Evolutionary conservation across 2,888 invertebrate genomes (phyloP), one percentile per base, ranked within the genome.

Genomic region (Pandemis cinnamomeana): DNA sequence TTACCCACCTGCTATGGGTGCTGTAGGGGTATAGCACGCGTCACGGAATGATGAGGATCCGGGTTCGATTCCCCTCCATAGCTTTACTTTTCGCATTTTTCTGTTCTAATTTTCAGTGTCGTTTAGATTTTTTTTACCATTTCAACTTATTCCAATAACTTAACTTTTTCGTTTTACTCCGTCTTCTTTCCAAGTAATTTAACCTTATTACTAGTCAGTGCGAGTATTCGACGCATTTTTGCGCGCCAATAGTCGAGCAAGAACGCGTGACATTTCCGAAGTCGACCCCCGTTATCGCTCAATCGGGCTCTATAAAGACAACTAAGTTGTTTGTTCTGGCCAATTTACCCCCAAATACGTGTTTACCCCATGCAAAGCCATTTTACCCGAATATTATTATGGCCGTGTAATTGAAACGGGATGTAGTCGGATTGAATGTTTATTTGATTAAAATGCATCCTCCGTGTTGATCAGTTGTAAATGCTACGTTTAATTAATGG

Each of bases 241-340:
- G 36, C 36, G 15, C 42, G 67, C 11, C 67, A 67, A 53, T 67
- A 67, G 51, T 55, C 67, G 67, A 42, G 27, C 41, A 53, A 42
- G 41, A 41, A 53, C 20, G 42, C 67, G 51, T 67, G 67, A 68
- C 67, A 68, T 68, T 68, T 58, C 55, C 48, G 13, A 66, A 53
- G 67, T 42, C 27, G 44, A 58, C 58, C 55, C 55, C 55, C 67
- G 55, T 58, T 68, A 58, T 58, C 58, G 53, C 67, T 67, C 53
- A 67, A 67, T 67, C 51, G 67, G n/a, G 67, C 36, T 48, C 64
- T 13, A 48, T 64, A 64, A 64, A 53, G 67, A 67, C 36, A 53
- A 53, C 67, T 67, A 67, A 66, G 67, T 41, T 67, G 67, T 53
- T 67, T 67, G 51, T 67, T 67, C 67, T 67, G 15, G 13, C 36